Conservation (phyloP, 2,113 vertebrate genomes). For the Stegostoma tigrinum region DNA sequence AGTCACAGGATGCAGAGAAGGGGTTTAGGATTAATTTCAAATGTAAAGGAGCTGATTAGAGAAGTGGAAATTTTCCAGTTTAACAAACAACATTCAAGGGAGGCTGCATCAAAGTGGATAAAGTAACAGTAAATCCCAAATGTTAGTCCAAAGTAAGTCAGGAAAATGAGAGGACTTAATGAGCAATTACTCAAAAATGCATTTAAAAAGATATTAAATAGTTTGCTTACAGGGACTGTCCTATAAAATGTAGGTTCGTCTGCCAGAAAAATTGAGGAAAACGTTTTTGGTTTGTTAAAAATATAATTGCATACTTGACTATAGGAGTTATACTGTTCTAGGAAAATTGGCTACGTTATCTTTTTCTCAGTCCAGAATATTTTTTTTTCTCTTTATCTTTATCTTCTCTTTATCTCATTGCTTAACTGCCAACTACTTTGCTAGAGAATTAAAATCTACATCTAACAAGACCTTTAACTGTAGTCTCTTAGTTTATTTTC, state of each 20-base stretch:
- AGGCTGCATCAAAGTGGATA: not conserved
- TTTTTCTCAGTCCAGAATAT: not conserved
- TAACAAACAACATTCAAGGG: not conserved
- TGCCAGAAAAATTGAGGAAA: not conserved
- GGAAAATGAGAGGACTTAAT: not conserved
- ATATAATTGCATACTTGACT: not conserved
- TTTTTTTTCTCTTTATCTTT: not conserved
- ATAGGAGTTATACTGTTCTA: not conserved
- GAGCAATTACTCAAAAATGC: not conserved
- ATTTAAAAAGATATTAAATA: not conserved
- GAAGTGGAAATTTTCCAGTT: not conserved
- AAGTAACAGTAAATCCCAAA: not conserved
- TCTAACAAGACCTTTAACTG: too few species aligned
- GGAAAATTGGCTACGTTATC: not conserved
- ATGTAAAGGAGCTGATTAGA: not conserved
- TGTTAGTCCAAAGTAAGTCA: not conserved
- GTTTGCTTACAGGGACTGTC: not conserved
- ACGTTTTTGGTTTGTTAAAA: not conserved
- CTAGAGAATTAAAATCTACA: not conserved
- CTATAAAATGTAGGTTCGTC: not conserved
- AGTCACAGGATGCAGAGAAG: not conserved
- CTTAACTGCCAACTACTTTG: not conserved
- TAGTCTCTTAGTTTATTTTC: not conserved
- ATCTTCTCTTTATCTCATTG: too few species aligned
- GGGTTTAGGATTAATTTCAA: not conserved